These are phyloP conservation scores for Sarcophaga carnaria DNA, from an alignment of 2,888 invertebrate genomes.

Conservation along the genomic window DNA sequence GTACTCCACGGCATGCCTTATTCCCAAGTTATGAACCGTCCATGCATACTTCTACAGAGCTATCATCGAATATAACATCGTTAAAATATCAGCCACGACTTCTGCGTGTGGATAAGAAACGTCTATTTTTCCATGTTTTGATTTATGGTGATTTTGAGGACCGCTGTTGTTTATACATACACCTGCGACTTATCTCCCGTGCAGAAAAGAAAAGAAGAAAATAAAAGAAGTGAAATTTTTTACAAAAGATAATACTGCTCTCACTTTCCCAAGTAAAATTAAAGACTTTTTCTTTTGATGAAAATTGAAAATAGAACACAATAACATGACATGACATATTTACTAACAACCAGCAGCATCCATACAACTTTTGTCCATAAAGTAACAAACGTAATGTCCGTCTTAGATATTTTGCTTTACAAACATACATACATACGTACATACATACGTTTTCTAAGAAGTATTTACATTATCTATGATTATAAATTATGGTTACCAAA, in stretches of 20 bases:
- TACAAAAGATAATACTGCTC: not conserved
- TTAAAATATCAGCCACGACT: no score
- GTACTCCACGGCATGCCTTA: no score
- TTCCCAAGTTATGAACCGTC: no score
- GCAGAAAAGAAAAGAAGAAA: no score
- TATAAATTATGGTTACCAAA: constrained; percentile 62
- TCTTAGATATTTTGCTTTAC: not conserved
- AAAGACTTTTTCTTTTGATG: not conserved
- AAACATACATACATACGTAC: not conserved
- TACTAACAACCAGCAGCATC: not conserved
- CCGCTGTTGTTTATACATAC: no score
- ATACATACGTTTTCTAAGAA: not conserved
- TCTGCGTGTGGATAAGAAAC: no score
- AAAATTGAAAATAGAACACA: not conserved
- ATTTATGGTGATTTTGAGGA: no score
- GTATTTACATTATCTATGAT: constrained; percentile 49
- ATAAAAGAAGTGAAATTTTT: no score
- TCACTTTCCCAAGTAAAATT: not conserved
- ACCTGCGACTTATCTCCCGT: no score
- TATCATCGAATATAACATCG: no score
- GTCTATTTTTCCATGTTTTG: no score
- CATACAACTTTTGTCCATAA: not conserved
- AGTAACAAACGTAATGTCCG: constrained; percentile 24
- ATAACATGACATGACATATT: not conserved
- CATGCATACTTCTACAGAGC: no score